Evolutionary conservation across 2,888 invertebrate species (phyloP).

Genomic region (Drosophila aldrichi): DNA sequence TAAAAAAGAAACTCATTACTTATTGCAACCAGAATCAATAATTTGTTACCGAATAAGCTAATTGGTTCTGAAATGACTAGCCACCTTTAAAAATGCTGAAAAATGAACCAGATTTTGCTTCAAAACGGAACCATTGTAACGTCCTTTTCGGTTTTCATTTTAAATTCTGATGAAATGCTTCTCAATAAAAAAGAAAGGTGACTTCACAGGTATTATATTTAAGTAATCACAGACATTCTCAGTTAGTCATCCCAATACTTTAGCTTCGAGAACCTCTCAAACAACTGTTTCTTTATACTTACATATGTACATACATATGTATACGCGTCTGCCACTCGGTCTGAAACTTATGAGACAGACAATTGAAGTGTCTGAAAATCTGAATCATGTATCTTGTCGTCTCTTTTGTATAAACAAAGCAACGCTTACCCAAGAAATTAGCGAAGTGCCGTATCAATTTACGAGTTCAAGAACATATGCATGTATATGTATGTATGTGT

Average conservation of each 20-base stretch:
- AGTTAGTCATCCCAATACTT: slow-evolving; percentile 38
- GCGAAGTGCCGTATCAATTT: slow-evolving; percentile 60
- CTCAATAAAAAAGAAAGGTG: neutral
- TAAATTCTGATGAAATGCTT: too few relatives aligned
- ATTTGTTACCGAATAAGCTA: neutral
- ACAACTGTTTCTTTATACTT: neutral
- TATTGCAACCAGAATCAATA: neutral
- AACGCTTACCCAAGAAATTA: slow-evolving; percentile 65
- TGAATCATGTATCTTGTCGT: slow-evolving; percentile 58
- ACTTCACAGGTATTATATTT: neutral
- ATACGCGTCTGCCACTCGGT: slow-evolving; percentile 8
- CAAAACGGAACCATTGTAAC: neutral
- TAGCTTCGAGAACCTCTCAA: neutral
- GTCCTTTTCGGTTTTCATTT: neutral
- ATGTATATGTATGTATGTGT: neutral
- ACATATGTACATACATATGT: too few relatives aligned
- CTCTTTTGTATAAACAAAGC: slow-evolving; percentile 60
- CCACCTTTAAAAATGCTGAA: too few relatives aligned
- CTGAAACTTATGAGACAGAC: slow-evolving; percentile 48
- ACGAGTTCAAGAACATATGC: slow-evolving; percentile 33
- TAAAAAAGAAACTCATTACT: neutral
- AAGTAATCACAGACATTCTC: slow-evolving; percentile 35
- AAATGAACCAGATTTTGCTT: neutral
- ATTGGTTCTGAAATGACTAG: too few relatives aligned
- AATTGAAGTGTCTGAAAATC: slow-evolving; percentile 39